Conservation (phyloP, 2,797 vertebrate species). For the Acrossocheilus wenchowensis region DNA sequence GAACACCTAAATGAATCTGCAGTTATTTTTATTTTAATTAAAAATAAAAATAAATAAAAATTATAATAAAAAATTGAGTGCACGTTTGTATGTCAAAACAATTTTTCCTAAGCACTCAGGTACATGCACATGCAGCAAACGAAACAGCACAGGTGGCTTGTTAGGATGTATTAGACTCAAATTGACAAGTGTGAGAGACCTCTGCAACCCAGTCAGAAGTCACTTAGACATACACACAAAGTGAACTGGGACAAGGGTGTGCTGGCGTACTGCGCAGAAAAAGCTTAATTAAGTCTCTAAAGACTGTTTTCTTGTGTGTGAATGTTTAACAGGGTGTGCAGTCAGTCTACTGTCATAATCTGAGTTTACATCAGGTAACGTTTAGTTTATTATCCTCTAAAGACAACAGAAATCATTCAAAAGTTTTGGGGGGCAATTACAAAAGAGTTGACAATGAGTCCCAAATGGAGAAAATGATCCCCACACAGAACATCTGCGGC, state of each 20-base stretch:
- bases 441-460: constrained; percentile 27
- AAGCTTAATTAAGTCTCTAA: constrained; percentile 10
- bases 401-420: constrained; percentile 15
- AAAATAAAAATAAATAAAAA: no score
- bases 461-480: not conserved
- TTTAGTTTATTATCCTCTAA: constrained; percentile 27
- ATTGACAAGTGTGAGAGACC: constrained; percentile 20
- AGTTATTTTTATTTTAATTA: no score
- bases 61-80: no score
- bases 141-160: constrained; percentile 43
- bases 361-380: not conserved
- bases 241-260: not conserved
- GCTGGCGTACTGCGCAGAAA: not conserved
- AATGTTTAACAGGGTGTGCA: not conserved
- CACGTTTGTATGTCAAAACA: no score
- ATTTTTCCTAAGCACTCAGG: not conserved
- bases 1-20: no score
- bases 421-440: constrained; percentile 33
- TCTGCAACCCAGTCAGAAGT: constrained; percentile 25
- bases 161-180: constrained; percentile 49
- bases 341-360: constrained; percentile 16
- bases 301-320: not conserved
- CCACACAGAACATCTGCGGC: constrained; percentile 20
- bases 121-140: constrained; percentile 14
- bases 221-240: constrained; percentile 2